These are phyloP conservation scores for Drosophila santomea DNA, from an alignment of 1,140 invertebrate species.

Conservation along the genomic window DNA sequence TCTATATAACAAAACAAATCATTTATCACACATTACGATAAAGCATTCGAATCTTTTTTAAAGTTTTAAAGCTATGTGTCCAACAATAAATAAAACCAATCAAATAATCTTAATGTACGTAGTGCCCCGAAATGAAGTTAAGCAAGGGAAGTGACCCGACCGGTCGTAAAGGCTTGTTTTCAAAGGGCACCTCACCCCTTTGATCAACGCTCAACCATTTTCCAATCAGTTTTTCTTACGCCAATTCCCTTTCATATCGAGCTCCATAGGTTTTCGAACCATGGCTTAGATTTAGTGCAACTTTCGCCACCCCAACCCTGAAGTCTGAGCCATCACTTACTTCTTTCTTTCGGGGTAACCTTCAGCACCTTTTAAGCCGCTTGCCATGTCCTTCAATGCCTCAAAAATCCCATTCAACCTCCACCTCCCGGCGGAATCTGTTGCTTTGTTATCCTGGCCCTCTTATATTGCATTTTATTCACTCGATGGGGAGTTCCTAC, in stretches of 20 bases:
- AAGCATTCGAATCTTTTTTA: not conserved
- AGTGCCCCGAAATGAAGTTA: not conserved
- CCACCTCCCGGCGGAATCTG: constrained; percentile 20
- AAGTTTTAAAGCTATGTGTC: too few relatives aligned
- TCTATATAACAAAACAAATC: too few relatives aligned
- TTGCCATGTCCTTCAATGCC: constrained; percentile 65
- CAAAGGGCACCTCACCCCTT: constrained; percentile 8
- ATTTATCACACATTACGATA: not conserved
- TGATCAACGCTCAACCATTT: constrained; percentile 21
- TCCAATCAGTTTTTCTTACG: constrained; percentile 34
- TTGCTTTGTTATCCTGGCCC: constrained; percentile 36
- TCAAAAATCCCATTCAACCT: constrained; percentile 26
- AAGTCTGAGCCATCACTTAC: constrained; percentile 42
- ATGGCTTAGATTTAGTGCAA: constrained; percentile 36
- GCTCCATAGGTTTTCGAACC: constrained; percentile 17
- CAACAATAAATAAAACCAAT: not conserved
- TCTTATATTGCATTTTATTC: constrained; percentile 66
- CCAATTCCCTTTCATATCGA: constrained; percentile 12
- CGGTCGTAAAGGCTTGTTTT: not conserved
- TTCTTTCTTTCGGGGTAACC: constrained; percentile 42
- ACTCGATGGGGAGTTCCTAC: constrained; percentile 32
- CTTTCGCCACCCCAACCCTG: constrained; percentile 17
- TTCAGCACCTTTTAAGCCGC: constrained; percentile 74
- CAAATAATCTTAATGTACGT: not conserved
- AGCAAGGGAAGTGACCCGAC: not conserved